These are phyloP conservation scores for Pedicia rivosa DNA, from an alignment of 2,888 invertebrate genomes.

Conservation along the genomic window DNA sequence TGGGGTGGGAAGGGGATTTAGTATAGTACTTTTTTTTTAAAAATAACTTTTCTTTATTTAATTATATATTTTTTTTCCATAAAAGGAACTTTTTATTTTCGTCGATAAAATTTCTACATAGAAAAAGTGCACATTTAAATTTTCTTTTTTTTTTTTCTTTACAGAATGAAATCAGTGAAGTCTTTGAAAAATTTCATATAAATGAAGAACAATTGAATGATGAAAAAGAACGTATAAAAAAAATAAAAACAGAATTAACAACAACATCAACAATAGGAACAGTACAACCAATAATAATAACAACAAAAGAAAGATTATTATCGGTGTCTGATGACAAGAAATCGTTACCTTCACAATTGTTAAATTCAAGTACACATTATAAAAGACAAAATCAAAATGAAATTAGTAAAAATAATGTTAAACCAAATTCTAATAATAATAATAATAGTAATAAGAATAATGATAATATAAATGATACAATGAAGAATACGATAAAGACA, in stretches of 20 bases:
- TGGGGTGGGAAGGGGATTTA: too few species aligned
- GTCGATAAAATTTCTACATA: too few species aligned
- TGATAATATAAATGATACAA: background rate
- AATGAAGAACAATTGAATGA: slow-evolving; percentile 11
- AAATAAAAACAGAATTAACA: slow-evolving; percentile 1
- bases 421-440: slow-evolving; percentile 2
- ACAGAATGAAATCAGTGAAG: slow-evolving; percentile 31
- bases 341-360: slow-evolving; percentile 5
- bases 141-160: slow-evolving; percentile 10
- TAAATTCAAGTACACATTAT: too few species aligned
- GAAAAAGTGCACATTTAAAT: too few species aligned
- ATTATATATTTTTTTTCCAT: too few species aligned
- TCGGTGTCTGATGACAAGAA: slow-evolving; percentile 8
- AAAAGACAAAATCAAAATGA: too few species aligned
- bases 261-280: background rate
- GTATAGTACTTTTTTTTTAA: too few species aligned
- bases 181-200: slow-evolving; percentile 26
- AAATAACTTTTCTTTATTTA: too few species aligned
- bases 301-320: slow-evolving; percentile 7
- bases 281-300: slow-evolving; percentile 24
- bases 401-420: slow-evolving; percentile 13
- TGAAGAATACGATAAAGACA: background rate
- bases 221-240: background rate
- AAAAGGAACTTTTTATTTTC: too few species aligned
- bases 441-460: background rate